Conservation (phyloP, 2,888 invertebrate genomes). For the Dioctria rufipes region DNA sequence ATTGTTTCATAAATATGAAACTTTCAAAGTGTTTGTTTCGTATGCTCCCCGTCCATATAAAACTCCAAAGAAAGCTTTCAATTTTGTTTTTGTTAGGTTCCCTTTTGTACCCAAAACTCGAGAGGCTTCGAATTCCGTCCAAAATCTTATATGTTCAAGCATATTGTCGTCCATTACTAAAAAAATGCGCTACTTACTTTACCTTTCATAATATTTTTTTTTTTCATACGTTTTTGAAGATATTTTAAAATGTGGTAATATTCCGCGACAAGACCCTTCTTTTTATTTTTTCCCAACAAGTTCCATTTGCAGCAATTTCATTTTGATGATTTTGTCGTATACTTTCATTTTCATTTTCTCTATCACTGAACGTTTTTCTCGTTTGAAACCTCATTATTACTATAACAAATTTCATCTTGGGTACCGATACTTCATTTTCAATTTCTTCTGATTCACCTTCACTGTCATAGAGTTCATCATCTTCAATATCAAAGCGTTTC, state of each 20-base stretch:
- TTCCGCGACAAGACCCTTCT: not conserved
- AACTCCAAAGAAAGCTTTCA: slow-evolving; percentile 84
- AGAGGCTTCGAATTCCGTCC: slow-evolving; percentile 36
- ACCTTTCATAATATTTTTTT: slow-evolving; percentile 5
- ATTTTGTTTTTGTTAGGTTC: slow-evolving; percentile 51
- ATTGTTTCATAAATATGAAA: slow-evolving; percentile 52
- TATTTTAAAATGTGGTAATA: not conserved
- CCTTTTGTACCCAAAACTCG: slow-evolving; percentile 52
- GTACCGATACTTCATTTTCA: slow-evolving; percentile 8
- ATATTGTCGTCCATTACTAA: slow-evolving; percentile 7
- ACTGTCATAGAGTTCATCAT: slow-evolving; percentile 43
- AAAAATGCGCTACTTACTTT: slow-evolving; percentile 1
- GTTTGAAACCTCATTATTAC: slow-evolving; percentile 1
- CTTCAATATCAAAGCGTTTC: slow-evolving; percentile 38
- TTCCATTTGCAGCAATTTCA: slow-evolving; percentile 4
- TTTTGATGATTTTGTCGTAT: slow-evolving; percentile 1
- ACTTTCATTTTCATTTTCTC: slow-evolving; percentile 18
- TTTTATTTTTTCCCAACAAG: not conserved
- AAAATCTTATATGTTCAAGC: not conserved
- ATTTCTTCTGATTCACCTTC: slow-evolving; percentile 28
- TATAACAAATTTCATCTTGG: slow-evolving; percentile 13
- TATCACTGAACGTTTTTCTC: slow-evolving; percentile 16
- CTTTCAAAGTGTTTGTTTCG: slow-evolving; percentile 78
- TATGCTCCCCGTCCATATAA: slow-evolving; percentile 83
- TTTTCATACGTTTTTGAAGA: not conserved